Evolutionary conservation across 2,888 invertebrate species (phyloP), one percentile per base, ranked within the genome.

Genomic region (Lasioglossum marginatum): DNA sequence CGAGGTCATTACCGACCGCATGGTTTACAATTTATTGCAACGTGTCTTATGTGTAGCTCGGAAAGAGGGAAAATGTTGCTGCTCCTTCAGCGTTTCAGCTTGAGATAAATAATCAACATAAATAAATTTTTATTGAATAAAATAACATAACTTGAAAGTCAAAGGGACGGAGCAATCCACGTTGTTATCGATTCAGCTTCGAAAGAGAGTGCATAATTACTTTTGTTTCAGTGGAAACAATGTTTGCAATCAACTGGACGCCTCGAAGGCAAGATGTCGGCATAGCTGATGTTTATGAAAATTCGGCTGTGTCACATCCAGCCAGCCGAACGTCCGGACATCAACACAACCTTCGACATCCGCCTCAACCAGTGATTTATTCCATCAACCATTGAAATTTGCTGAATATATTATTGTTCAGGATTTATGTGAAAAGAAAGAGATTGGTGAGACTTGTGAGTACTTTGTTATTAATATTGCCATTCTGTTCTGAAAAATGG

Each of bases 211-310:
- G 19, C 6, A 27, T n/a, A 16, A 76, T 70, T 72, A 4, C 66
- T 72, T 72, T 10, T 73, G 31, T 43, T 23, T 16, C 8, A 73
- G 48, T 4, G 10, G 1, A 31, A 34, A 4, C 3, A 52, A 34
- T 37, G 0, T 10, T 57, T 45, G 12, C 1, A 60, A 43, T 34
- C 43, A 87, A 89, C 92, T 92, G 94, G 95, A 94, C 95, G 95
- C 95, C 94, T 97, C 97, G 97, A 96, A 97, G 97, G 97, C 97
- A 97, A 97, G 97, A 97, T 97, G 97, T 97, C 97, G 97, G 97
- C 97, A 97, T 97, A 97, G 97, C 97, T 97, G 97, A 97, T 96
- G 96, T 96, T 96, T 95, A 96, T 96, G 95, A 94, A 96, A 96
- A 96, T 96, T 96, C 97, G 97, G 97, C 97, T 97, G 97, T 97